These are phyloP conservation scores for Lepus townsendii DNA, from an alignment of 2,797 vertebrate genomes.

Conservation along the genomic window DNA sequence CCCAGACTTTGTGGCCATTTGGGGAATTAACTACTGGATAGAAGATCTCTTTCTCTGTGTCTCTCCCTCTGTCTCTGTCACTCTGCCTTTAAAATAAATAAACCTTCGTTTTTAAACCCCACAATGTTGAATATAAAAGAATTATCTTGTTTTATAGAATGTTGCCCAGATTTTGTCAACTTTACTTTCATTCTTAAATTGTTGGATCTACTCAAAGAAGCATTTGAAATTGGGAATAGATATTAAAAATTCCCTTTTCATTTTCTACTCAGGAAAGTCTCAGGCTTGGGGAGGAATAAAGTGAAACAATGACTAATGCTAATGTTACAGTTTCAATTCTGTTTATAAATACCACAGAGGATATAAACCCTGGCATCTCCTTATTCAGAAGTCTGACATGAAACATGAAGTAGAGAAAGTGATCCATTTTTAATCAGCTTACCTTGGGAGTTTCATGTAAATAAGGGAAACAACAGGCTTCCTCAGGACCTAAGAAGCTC, in stretches of 20 bases:
- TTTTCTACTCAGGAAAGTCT: not conserved
- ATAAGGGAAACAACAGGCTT: conserved; percentile 7
- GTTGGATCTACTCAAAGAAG: not conserved
- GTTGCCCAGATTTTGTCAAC: not conserved
- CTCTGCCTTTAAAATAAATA: too few species aligned
- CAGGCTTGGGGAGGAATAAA: not conserved
- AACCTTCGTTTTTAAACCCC: too few species aligned
- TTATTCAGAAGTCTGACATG: not conserved
- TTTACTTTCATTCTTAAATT: not conserved
- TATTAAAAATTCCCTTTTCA: not conserved
- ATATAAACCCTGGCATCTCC: not conserved
- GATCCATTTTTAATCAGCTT: not conserved
- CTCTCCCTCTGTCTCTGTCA: too few species aligned
- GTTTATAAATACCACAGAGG: not conserved
- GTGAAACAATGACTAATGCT: not conserved
- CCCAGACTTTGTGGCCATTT: too few species aligned
- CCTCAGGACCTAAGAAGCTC: not conserved
- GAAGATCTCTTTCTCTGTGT: too few species aligned
- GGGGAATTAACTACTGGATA: too few species aligned
- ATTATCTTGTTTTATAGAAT: not conserved
- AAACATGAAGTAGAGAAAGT: not conserved
- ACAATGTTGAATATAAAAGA: not conserved
- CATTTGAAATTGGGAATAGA: not conserved
- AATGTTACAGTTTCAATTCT: not conserved
- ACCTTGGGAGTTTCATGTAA: not conserved